Base-by-base conservation (phyloP, 2,888 invertebrate species). In the Morpho helenor region DNA sequence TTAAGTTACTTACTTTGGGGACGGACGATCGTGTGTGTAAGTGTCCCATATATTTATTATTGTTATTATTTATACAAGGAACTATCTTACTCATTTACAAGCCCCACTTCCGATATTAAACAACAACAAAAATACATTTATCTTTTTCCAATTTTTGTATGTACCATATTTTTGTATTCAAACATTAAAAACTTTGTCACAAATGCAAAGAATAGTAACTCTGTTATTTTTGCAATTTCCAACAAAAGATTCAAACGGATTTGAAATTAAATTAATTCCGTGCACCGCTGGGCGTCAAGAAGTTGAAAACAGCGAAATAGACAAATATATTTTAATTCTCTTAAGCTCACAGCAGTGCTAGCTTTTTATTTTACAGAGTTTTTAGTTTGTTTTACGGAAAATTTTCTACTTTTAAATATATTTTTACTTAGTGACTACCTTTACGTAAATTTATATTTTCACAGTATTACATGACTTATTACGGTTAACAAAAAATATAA, bases 261-360 rank as follows among this genome's bases (percentile, higher is more conserved):
- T 60, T 54, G 57, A 63, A 63, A 65, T 65, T 63, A 61, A 65
- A 63, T 61, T 60, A 63, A 61, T 60, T 59, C 63, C 49, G 57
- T 55, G 65, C 60, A 61, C 59, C 59, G 51, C 59, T 57, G 56
- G 56, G 51, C 56, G 62, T 59, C 59, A 59, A 57, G 60, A 59
- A 59, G 59, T 62, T 62, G 59, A 54, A 55, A 62, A 62, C 57
- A 57, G 57, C 54, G 54, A 47, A 54, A 59, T 59, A 62, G 62
- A 62, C 59, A 62, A 62, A 62, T 62, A 62, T 62, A 62, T 62
- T 62, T 62, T 54, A 62, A 62, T 59, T 62, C 57, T 55, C 62
- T 59, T 49, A 55, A 62, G 57, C 54, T 62, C 49, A 53, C 52
- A 57, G 52, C 50, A 47, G 53, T 47, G 50, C 42, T 56, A 59